phyloP scores from a whole-genome alignment of 1,140 invertebrate genomes.

The Plodia interpunctella region DNA sequence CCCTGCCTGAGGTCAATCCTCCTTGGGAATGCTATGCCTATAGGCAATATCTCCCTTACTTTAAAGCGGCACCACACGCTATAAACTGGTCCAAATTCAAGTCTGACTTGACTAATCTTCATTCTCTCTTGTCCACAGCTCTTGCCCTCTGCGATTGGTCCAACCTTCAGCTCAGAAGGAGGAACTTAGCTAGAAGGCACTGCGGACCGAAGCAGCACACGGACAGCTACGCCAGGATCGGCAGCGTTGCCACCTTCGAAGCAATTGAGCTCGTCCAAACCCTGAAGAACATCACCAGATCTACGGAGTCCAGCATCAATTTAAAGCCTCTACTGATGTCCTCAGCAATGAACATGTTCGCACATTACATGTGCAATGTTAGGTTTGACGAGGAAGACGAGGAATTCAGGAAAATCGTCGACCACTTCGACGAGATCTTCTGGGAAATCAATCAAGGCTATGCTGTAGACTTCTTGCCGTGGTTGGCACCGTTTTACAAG shows the following conservation, averaged over 20 bases:
- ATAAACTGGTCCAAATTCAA: no score
- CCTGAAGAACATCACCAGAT: slow-evolving; percentile 54
- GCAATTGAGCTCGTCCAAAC: slow-evolving; percentile 78
- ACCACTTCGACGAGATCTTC: slow-evolving; percentile 91
- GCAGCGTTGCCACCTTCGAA: slow-evolving; percentile 80
- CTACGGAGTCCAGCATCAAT: slow-evolving; percentile 44
- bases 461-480: slow-evolving; percentile 92
- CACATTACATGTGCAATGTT: slow-evolving; percentile 88
- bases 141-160: slow-evolving; percentile 93
- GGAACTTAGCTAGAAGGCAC: slow-evolving; percentile 86
- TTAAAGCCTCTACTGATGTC: slow-evolving; percentile 79
- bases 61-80: no score
- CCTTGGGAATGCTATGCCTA: no score
- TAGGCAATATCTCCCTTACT: no score
- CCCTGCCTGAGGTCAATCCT: no score
- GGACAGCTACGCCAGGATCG: slow-evolving; percentile 82
- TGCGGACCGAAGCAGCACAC: slow-evolving; percentile 87
- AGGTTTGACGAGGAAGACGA: slow-evolving; percentile 84
- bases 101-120: neutral
- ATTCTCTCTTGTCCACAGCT: slow-evolving; percentile 79
- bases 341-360: slow-evolving; percentile 90
- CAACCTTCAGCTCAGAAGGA: slow-evolving; percentile 85
- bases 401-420: slow-evolving; percentile 82
- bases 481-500: slow-evolving; percentile 84
- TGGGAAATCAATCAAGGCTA: slow-evolving; percentile 94